Evolutionary conservation across 2,797 vertebrate species (phyloP).

Genomic region (Acanthurus tractus): DNA sequence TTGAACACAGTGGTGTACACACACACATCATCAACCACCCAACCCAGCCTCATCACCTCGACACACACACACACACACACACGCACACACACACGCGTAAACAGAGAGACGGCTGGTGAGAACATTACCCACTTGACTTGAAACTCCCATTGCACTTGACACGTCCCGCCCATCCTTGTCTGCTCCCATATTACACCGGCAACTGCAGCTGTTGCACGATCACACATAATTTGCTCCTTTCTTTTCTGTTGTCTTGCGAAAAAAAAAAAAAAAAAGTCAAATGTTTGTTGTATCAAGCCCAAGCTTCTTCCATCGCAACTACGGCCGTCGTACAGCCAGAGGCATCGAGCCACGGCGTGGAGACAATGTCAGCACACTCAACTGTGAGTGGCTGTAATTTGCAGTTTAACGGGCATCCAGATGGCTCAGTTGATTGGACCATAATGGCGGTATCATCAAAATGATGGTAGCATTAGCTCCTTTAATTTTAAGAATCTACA

Average conservation of each 20-base stretch:
- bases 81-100: conserved; percentile 11
- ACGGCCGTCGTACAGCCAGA: conserved; percentile 14
- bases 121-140: conserved; percentile 76
- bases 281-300: not conserved
- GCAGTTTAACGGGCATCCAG: conserved; percentile 60
- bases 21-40: conserved; percentile 46
- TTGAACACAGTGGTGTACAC: conserved; percentile 50
- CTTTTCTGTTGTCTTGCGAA: conserved; percentile 11
- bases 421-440: conserved; percentile 65
- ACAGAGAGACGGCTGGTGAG: conserved; percentile 51
- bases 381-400: conserved; percentile 43
- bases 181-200: conserved; percentile 43
- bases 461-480: conserved; percentile 45
- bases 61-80: conserved; percentile 32
- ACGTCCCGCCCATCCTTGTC: conserved; percentile 59
- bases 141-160: conserved; percentile 72
- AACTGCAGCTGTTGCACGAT: conserved; percentile 63
- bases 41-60: conserved; percentile 17
- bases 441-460: conserved; percentile 62
- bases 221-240: conserved; percentile 48
- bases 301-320: not conserved
- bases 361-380: conserved; percentile 13
- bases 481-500: conserved; percentile 28
- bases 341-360: not conserved
- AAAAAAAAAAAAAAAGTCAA: not conserved